phyloP scores from a whole-genome alignment of 2,888 invertebrate genomes.

The Nasonovia ribisnigri region DNA sequence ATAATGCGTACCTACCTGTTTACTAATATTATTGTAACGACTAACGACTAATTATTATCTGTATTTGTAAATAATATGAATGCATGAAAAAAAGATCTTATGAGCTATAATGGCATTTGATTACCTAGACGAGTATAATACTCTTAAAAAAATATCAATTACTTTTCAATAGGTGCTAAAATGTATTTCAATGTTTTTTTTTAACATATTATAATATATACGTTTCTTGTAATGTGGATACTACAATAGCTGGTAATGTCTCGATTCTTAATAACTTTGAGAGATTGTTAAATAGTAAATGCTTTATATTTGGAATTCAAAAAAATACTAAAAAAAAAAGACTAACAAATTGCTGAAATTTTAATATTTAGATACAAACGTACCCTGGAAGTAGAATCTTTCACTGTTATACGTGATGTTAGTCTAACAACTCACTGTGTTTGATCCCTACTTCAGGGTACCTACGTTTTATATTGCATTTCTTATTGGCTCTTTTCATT shows the following conservation, averaged over 20 bases:
- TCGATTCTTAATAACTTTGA: background rate
- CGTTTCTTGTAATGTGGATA: background rate
- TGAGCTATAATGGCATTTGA: background rate
- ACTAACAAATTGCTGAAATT: background rate
- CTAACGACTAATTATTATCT: constrained; percentile 1
- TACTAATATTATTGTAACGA: background rate
- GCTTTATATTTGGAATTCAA: background rate
- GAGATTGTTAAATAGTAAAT: background rate
- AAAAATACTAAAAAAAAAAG: background rate
- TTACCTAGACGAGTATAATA: background rate
- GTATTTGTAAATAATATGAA: background rate
- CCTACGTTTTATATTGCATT: background rate
- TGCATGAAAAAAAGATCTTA: background rate
- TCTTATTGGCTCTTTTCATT: background rate
- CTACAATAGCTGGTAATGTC: background rate
- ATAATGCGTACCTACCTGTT: background rate
- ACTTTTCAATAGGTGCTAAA: background rate
- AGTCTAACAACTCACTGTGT: background rate
- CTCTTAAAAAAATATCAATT: background rate
- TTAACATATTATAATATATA: background rate
- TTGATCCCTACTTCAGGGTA: background rate
- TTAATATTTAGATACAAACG: background rate
- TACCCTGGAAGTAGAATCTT: background rate
- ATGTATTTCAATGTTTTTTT: background rate
- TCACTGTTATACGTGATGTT: background rate